phyloP scores from a whole-genome alignment of 2,888 invertebrate species.

The Athalia circularis region DNA sequence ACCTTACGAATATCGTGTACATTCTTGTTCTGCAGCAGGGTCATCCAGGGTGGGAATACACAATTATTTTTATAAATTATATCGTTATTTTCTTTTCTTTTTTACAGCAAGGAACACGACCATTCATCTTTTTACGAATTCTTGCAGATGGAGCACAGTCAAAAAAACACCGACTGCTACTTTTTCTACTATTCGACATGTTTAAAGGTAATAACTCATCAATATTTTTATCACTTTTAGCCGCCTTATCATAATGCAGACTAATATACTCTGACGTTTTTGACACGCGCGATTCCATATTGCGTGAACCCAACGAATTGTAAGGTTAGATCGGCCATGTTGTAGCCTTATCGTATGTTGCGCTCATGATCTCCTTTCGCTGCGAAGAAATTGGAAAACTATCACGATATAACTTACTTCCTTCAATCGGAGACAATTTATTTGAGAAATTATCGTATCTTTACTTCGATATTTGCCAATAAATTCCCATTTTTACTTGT shows the following conservation, averaged over 20 bases:
- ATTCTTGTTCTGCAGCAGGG: neutral
- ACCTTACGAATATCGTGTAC: neutral
- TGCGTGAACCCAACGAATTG: constrained; percentile 49
- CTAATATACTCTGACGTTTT: constrained; percentile 7
- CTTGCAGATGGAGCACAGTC: constrained; percentile 81
- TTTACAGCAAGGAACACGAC: constrained; percentile 72
- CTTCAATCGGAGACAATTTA: neutral
- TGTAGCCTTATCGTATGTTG: constrained; percentile 57
- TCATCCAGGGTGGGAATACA: neutral
- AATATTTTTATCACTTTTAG: neutral
- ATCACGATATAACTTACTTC: neutral
- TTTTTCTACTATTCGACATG: constrained; percentile 93
- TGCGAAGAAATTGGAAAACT: neutral
- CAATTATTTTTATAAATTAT: neutral
- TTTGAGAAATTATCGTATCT: too few species aligned
- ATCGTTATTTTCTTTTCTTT: constrained; percentile 48
- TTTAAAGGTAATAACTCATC: constrained; percentile 80
- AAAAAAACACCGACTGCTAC: constrained; percentile 90
- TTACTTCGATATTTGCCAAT: too few species aligned
- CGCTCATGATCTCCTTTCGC: constrained; percentile 34
- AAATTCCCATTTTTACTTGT: too few species aligned
- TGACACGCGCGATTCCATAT: constrained; percentile 56
- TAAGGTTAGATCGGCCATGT: constrained; percentile 69
- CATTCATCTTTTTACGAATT: constrained; percentile 70
- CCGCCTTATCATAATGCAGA: neutral